Evolutionary conservation across 2,113 vertebrate species (phyloP).

Genomic region (Marmota flaviventris): DNA sequence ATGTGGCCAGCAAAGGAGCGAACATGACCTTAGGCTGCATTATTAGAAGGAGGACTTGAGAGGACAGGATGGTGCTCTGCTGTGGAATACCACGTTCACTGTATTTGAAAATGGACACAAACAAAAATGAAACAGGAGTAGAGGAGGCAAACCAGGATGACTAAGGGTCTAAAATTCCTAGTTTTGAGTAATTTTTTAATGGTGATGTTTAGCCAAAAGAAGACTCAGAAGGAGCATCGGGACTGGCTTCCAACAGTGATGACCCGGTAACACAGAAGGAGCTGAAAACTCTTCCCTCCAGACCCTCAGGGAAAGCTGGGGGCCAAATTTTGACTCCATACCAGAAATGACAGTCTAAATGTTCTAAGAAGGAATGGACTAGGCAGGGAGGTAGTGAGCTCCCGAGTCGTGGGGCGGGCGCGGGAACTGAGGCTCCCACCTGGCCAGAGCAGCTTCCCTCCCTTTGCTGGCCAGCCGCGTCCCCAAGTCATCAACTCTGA

Average conservation of each 20-base stretch:
- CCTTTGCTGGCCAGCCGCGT: not conserved
- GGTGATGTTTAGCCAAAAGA: not conserved
- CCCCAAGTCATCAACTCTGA: not conserved
- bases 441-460: not conserved
- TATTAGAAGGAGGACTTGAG: not conserved
- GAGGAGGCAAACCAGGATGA: not conserved
- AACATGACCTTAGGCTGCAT: not conserved
- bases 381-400: fast-evolving
- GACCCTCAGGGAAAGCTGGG: too few relatives aligned
- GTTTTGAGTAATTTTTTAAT: not conserved
- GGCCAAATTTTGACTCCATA: not conserved
- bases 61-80: not conserved
- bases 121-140: not conserved
- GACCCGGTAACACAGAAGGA: not conserved
- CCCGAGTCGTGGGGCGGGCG: not conserved
- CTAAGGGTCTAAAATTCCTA: not conserved
- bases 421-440: not conserved
- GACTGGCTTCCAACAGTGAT: not conserved
- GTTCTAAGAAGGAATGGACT: not conserved
- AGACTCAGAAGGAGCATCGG: not conserved
- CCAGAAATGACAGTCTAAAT: not conserved
- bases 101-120: not conserved
- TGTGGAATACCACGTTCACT: not conserved
- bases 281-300: not conserved
- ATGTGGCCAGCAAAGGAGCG: not conserved